Evolutionary conservation across 1,140 invertebrate species (phyloP).

Genomic region (Pararge aegeria): DNA sequence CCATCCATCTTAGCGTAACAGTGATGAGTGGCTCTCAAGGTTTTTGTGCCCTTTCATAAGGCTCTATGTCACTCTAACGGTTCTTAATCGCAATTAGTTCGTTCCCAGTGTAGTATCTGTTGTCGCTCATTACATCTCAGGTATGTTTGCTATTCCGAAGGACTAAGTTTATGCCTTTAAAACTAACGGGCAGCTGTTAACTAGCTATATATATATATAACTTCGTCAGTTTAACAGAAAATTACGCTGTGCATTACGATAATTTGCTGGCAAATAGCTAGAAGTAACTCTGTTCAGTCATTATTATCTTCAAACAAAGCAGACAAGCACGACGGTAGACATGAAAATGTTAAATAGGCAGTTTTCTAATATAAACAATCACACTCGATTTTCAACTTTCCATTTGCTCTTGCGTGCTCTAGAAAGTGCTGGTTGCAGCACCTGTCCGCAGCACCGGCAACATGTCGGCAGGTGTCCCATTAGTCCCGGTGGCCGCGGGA

Average conservation of each 20-base stretch:
- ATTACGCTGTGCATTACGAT: too few species aligned
- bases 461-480: neutral
- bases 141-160: too few species aligned
- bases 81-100: neutral
- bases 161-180: too few species aligned
- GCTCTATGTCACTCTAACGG: neutral
- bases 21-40: neutral
- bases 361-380: neutral
- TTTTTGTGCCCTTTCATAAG: neutral
- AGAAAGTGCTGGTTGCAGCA: neutral
- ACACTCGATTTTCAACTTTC: neutral
- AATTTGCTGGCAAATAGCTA: too few species aligned
- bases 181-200: too few species aligned
- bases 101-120: neutral
- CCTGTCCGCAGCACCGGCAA: neutral
- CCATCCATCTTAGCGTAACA: neutral
- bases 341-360: too few species aligned
- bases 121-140: neutral
- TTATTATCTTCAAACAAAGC: too few species aligned
- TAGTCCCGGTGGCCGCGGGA: neutral
- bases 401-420: neutral
- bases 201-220: too few species aligned
- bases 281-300: too few species aligned
- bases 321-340: too few species aligned
- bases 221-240: too few species aligned